Conservation (phyloP, 37 sponge, comb jelly and placozoan genomes). For the Hexactinellida sp. region DNA sequence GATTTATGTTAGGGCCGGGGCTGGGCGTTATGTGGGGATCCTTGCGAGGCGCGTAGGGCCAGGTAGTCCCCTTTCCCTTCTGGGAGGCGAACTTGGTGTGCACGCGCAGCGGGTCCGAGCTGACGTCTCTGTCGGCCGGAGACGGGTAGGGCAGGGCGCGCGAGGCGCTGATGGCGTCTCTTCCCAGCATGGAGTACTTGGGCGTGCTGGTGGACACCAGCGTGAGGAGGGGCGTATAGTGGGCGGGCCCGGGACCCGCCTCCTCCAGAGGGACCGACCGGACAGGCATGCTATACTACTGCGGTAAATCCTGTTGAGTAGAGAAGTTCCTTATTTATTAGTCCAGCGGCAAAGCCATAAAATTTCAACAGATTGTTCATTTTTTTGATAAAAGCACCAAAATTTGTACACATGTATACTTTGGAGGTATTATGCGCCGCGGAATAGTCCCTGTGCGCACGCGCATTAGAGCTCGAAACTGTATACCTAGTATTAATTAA, state of each 20-base stretch:
- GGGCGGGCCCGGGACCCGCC: neutral
- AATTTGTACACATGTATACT: too few species aligned
- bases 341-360: too few species aligned
- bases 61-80: neutral
- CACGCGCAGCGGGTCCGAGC: neutral
- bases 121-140: neutral
- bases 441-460: too few species aligned
- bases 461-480: too few species aligned
- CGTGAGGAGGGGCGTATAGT: neutral
- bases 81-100: neutral
- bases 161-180: neutral
- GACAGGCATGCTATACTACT: neutral
- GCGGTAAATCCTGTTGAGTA: constrained; percentile 73
- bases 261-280: neutral
- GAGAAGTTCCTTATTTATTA: too few species aligned
- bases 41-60: neutral
- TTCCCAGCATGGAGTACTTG: neutral
- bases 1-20: neutral
- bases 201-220: neutral
- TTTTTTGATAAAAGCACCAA: too few species aligned
- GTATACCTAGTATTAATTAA: too few species aligned
- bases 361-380: too few species aligned
- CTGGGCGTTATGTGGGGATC: neutral
- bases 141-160: neutral
- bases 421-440: too few species aligned